phyloP scores from a whole-genome alignment of 2,888 invertebrate species.

The Theretra japonica region DNA sequence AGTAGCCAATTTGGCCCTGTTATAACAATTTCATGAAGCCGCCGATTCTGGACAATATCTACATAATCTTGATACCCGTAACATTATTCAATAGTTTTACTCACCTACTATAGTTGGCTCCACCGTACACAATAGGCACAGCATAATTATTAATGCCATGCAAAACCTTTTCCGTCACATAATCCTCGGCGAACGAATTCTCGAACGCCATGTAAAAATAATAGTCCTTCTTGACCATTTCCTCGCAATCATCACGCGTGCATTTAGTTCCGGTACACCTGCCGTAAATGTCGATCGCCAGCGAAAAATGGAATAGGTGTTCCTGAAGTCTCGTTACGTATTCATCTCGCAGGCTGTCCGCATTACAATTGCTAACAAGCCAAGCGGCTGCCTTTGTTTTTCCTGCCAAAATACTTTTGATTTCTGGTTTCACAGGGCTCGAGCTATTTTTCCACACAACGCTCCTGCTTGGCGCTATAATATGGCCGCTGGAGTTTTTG shows the following conservation, averaged over 20 bases:
- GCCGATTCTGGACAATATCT: no score
- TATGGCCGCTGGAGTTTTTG: constrained; percentile 46
- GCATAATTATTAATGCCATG: constrained; percentile 83
- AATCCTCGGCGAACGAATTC: constrained; percentile 63
- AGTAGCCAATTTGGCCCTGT: no score
- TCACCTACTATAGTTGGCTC: constrained; percentile 84
- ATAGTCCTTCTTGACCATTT: constrained; percentile 58
- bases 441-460: constrained; percentile 48
- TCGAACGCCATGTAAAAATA: constrained; percentile 70
- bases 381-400: constrained; percentile 65
- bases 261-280: constrained; percentile 53
- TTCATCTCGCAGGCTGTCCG: constrained; percentile 52
- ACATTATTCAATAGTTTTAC: background rate
- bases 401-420: constrained; percentile 48
- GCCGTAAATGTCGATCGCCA: constrained; percentile 62
- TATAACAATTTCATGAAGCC: no score
- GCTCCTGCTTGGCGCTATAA: constrained; percentile 55
- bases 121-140: constrained; percentile 88
- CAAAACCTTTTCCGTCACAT: constrained; percentile 67
- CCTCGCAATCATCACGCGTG: constrained; percentile 46
- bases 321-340: constrained; percentile 59
- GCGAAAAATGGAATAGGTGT: constrained; percentile 56
- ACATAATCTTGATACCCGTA: no score
- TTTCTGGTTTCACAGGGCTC: constrained; percentile 39
- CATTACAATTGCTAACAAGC: constrained; percentile 57